Evolutionary conservation across 2,797 vertebrate genomes (phyloP).

Genomic region (Notamacropus eugenii): DNA sequence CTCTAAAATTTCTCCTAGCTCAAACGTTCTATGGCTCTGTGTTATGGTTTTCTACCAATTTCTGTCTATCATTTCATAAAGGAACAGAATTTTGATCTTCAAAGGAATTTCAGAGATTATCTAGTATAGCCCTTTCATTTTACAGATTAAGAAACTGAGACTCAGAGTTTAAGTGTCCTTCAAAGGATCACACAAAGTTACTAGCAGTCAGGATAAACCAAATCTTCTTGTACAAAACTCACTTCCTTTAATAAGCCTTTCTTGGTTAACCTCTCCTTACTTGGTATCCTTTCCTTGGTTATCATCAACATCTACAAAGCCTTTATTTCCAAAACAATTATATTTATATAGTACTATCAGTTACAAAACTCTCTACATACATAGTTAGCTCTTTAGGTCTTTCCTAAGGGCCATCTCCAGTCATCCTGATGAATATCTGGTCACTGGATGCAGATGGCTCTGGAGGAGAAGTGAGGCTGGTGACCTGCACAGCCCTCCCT

Average conservation of each 20-base stretch:
- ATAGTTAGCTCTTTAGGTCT: neutral
- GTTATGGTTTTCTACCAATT: neutral
- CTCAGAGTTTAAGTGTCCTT: neutral
- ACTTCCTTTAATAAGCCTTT: neutral
- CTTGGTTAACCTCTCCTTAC: neutral
- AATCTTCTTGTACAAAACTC: neutral
- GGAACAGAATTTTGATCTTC: neutral
- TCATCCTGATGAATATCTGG: too few relatives aligned
- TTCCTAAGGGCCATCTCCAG: neutral
- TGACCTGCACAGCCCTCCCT: too few relatives aligned
- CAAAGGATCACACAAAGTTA: neutral
- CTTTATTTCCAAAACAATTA: neutral
- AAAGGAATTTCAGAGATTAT: neutral
- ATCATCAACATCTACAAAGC: neutral
- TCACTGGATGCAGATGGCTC: too few relatives aligned
- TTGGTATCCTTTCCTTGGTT: neutral
- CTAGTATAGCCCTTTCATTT: neutral
- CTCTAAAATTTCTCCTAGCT: neutral
- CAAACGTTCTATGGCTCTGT: neutral
- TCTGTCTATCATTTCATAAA: neutral
- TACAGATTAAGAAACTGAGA: slow-evolving; percentile 4
- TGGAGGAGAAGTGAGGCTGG: too few relatives aligned
- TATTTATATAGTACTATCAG: neutral
- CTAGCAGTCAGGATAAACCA: neutral
- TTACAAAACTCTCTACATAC: neutral